Percentiles rank a stretch among this genome's conserved stretches.
phyloP scores from a whole-genome alignment of 2,113 vertebrate genomes.

The Heterotis niloticus region DNA sequence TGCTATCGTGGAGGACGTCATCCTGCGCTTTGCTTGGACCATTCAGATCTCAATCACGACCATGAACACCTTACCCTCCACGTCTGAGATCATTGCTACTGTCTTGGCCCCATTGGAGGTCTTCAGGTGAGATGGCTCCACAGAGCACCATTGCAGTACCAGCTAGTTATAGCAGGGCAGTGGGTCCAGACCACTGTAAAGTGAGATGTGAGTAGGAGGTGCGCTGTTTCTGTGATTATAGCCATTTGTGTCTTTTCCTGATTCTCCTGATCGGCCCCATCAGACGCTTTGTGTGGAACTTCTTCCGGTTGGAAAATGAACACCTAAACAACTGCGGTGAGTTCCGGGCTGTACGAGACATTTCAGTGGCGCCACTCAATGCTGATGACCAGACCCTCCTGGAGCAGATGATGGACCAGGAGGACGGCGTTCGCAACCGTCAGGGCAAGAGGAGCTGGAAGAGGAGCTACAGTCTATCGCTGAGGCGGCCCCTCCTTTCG shows the following conservation, averaged over 20 bases:
- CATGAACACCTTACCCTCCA: constrained; percentile 64
- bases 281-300: constrained; percentile 98
- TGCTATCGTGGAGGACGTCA: constrained; percentile 90
- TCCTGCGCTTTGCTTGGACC: constrained; percentile 95
- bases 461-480: constrained; percentile 82
- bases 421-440: constrained; percentile 90
- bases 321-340: constrained; percentile 98
- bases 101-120: constrained; percentile 93
- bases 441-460: constrained; percentile 90
- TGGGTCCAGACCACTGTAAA: not conserved
- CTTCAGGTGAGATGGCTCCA: constrained; percentile 79
- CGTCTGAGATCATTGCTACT: constrained; percentile 81
- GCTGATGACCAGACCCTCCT: constrained; percentile 95
- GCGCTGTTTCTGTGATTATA: not conserved
- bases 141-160: not conserved
- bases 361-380: constrained; percentile 94
- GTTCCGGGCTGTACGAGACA: constrained; percentile 93
- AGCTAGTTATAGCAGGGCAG: not conserved
- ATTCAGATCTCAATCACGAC: constrained; percentile 83
- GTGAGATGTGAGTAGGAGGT: not conserved
- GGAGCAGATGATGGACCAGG: constrained; percentile 99
- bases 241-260: not conserved
- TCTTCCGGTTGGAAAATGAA: constrained; percentile 97
- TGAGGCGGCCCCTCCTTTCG: constrained; percentile 81
- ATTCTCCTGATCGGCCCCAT: not conserved